phyloP scores from a whole-genome alignment of 2,113 vertebrate genomes.

The Mohoua ochrocephala region DNA sequence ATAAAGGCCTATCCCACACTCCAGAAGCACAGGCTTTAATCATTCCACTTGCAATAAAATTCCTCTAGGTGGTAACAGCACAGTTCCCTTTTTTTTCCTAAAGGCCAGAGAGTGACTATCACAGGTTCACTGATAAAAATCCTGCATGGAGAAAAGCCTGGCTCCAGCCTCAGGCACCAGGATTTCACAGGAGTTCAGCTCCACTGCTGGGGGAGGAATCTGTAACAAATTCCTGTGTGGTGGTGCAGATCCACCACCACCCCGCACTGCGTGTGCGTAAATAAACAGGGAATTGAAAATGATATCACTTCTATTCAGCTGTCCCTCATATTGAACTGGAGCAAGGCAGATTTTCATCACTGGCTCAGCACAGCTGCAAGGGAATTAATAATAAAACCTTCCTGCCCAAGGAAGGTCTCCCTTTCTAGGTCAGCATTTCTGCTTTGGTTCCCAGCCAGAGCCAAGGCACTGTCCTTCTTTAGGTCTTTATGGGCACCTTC shows the following conservation, averaged over 20 bases:
- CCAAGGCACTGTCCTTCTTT: not conserved
- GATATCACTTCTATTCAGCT: not conserved
- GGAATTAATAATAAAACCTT: not conserved
- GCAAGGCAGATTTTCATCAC: not conserved
- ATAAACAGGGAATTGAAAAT: not conserved
- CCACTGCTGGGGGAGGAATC: not conserved
- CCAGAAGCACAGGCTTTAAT: not conserved
- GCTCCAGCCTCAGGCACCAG: not conserved
- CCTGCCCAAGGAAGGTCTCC: not conserved
- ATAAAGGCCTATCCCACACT: not conserved
- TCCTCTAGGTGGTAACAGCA: not conserved
- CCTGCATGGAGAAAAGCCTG: not conserved
- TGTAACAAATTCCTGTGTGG: not conserved
- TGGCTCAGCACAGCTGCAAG: not conserved
- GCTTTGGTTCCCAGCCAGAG: not conserved
- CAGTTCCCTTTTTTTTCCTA: not conserved
- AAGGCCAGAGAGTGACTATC: not conserved
- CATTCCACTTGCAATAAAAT: not conserved
- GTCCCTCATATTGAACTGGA: not conserved
- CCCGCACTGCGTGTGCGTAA: accelerated
- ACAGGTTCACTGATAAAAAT: not conserved
- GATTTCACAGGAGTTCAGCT: not conserved
- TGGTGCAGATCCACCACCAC: not conserved
- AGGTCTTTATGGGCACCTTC: not conserved
- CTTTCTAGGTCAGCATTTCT: not conserved